Evolutionary conservation across 2,888 invertebrate genomes (phyloP).

Genomic region (Lasioglossum malachurum): DNA sequence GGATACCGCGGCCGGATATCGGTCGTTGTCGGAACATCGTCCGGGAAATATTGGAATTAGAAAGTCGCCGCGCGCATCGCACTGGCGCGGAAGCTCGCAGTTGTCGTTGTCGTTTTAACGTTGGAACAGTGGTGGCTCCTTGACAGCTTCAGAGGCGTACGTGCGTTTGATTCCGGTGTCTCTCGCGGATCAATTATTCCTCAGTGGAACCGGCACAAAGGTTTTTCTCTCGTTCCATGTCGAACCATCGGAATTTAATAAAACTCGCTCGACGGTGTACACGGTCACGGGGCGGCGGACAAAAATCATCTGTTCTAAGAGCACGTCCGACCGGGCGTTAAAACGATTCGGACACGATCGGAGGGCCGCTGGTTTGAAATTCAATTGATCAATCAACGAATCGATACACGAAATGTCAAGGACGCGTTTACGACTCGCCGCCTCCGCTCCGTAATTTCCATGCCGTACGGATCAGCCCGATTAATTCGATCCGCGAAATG

Average conservation of each 20-base stretch:
- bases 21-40: neutral
- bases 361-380: slow-evolving; percentile 55
- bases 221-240: slow-evolving; percentile 63
- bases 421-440: slow-evolving; percentile 7
- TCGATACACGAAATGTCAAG: slow-evolving; percentile 28
- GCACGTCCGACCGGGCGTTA: slow-evolving; percentile 44
- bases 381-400: slow-evolving; percentile 47
- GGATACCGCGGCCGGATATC: neutral
- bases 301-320: slow-evolving; percentile 57
- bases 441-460: neutral
- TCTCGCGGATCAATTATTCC: slow-evolving; percentile 56
- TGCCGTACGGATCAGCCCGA: neutral
- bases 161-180: slow-evolving; percentile 61
- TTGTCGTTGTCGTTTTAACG: neutral
- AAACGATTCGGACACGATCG: slow-evolving; percentile 35
- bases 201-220: slow-evolving; percentile 57
- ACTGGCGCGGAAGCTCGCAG: neutral
- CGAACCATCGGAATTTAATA: slow-evolving; percentile 76
- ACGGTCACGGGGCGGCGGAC: slow-evolving; percentile 53
- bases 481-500: neutral
- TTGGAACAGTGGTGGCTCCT: slow-evolving; percentile 41
- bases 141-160: slow-evolving; percentile 53
- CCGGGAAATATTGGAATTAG: neutral
- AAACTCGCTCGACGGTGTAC: slow-evolving; percentile 68
- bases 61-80: neutral